Base-by-base conservation (phyloP, 2,113 vertebrate genomes). In the Perca flavescens region DNA sequence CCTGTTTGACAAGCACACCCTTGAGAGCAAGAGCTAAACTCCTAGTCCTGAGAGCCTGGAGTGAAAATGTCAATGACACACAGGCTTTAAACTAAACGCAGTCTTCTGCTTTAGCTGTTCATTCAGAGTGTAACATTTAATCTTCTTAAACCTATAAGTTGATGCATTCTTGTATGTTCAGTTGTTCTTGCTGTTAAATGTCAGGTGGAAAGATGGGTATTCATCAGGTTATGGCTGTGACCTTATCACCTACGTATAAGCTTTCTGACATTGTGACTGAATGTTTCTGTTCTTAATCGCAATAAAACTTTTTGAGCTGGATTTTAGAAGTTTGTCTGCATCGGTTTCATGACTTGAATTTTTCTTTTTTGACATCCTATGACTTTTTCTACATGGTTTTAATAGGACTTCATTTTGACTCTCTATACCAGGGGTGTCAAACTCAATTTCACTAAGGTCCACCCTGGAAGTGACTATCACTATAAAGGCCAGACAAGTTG, bases 1-100 rank as follows among this genome's bases (percentile, higher is more conserved):
- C 88, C 96, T 99, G 88, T 99, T 99, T 50, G 98, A 99, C 95
- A 99, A 99, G 96, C 98, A 98, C 85, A 96, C 97, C 87, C 92
- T 99, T 9, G 96, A 94, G 13, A 53, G 86, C 43, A 87, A 94
- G 72, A 96, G 93, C 88, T 95, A 94, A 95, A 93, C 0, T 1
- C 28, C 0, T 5, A 22, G 56, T 21, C 14, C 1, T 1, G 25
- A 0, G 13, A 25, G 40, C 53, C 60, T 72, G 5, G 15, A 19
- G 5, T 34, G 13, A 8, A 46, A 28, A 46, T 28, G 50, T 12
- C 31, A 54, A 43, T 10, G 3, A 60, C 1, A 8, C 14, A 4
- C 58, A 46, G 52, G 80, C 69, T 15, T 46, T 49, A 36, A 36
- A n/a, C 2, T 43, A 17, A 34, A 36, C 12, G 0, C 65, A 0